These are phyloP conservation scores for Rhagophthalmus giganteus DNA, from an alignment of 2,888 invertebrate species.

Conservation along the genomic window DNA sequence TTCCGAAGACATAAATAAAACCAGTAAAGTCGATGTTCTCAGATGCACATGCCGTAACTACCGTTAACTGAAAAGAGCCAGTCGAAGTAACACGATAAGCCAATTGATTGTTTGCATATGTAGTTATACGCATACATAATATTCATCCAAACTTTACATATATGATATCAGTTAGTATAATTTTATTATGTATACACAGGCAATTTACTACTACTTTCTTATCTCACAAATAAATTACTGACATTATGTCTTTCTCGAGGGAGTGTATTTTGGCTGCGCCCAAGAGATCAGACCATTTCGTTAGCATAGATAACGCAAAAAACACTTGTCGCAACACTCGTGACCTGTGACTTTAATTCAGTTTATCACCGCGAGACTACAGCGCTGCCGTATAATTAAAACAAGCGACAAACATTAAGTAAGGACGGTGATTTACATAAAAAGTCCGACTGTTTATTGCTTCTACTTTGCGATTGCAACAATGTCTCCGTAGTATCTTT, in stretches of 20 bases:
- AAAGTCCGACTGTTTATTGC: constrained; percentile 24
- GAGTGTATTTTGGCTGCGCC: constrained; percentile 42
- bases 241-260: constrained; percentile 16
- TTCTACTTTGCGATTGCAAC: constrained; percentile 10
- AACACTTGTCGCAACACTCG: constrained; percentile 54
- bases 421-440: constrained; percentile 40
- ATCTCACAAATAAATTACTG: constrained; percentile 17
- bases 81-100: no score
- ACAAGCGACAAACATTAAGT: constrained; percentile 45
- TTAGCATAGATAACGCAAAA: constrained; percentile 53
- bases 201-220: not conserved
- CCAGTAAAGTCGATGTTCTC: no score
- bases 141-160: no score
- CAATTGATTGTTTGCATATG: no score
- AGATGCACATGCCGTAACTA: no score
- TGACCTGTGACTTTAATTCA: constrained; percentile 50
- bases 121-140: no score
- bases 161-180: no score
- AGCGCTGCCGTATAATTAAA: constrained; percentile 47
- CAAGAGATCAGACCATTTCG: constrained; percentile 50
- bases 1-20: no score
- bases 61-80: no score
- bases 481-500: not conserved
- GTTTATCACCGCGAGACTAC: constrained; percentile 44
- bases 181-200: not conserved